Conservation (phyloP, 1,140 invertebrate genomes). For the Aphis craccivora region DNA sequence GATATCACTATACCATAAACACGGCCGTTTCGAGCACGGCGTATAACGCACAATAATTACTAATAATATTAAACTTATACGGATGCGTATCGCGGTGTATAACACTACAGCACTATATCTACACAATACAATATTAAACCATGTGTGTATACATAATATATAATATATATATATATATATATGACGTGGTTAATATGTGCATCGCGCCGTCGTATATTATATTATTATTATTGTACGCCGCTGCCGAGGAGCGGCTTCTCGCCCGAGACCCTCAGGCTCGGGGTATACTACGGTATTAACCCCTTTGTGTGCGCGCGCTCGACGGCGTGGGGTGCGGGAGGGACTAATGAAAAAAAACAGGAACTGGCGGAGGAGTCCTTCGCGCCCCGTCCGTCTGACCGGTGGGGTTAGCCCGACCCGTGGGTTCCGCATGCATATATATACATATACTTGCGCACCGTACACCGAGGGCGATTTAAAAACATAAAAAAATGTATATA, state of each 20-base stretch:
- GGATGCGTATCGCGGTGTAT: constrained; percentile 1
- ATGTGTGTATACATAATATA: too few relatives aligned
- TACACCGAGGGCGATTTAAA: constrained; percentile 56
- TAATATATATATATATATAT: neutral
- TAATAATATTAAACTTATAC: neutral
- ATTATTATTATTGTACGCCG: neutral
- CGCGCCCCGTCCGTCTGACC: constrained; percentile 45
- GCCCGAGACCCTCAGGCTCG: constrained; percentile 30
- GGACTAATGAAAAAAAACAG: constrained; percentile 43
- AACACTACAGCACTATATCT: neutral
- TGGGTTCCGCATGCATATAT: constrained; percentile 36
- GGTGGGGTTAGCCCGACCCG: constrained; percentile 48
- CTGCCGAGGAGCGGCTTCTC: neutral
- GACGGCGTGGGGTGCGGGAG: neutral
- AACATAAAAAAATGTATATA: constrained; percentile 55
- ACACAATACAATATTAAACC: too few relatives aligned
- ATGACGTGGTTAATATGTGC: neutral
- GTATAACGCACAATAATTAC: neutral
- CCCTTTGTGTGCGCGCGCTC: constrained; percentile 32
- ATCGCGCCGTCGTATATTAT: neutral
- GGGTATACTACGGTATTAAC: constrained; percentile 18
- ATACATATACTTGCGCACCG: neutral
- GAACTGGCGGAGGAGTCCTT: constrained; percentile 16
- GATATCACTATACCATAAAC: neutral
- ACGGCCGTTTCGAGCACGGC: neutral